These are phyloP conservation scores for Zoanthus gigantus DNA, from an alignment of 92 coral and sea anemone species.

Conservation along the genomic window DNA sequence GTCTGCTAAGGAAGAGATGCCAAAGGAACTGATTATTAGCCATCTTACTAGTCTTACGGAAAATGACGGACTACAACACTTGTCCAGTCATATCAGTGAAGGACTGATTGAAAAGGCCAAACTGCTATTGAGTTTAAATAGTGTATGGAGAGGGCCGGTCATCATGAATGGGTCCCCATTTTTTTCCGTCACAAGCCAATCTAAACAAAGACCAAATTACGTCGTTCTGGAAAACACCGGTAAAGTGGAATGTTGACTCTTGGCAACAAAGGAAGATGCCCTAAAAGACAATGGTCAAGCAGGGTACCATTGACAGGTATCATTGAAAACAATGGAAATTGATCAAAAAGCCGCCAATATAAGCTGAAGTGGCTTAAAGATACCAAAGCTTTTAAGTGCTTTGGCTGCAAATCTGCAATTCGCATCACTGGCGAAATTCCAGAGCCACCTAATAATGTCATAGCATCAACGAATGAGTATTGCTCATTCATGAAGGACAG, in stretches of 20 bases:
- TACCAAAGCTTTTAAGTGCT: no score
- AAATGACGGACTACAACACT: not conserved
- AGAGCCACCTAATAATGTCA: conserved; percentile 56
- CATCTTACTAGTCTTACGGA: no score
- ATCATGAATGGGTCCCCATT: not conserved
- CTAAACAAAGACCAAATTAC: conserved; percentile 25
- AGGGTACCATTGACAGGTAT: not conserved
- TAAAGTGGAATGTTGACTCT: conserved; percentile 1
- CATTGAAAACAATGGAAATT: not conserved
- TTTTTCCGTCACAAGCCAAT: conserved; percentile 31
- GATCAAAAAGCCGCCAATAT: not conserved
- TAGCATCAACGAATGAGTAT: conserved; percentile 34
- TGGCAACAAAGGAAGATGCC: no score
- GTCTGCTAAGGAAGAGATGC: no score
- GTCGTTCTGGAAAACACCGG: not conserved
- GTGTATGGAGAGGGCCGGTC: no score
- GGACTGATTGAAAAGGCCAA: not conserved
- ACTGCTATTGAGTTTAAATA: no score
- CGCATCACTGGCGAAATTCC: conserved; percentile 43
- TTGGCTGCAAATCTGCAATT: no score
- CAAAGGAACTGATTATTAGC: no score
- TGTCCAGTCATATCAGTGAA: conserved; percentile 4
- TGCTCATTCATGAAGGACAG: no score
- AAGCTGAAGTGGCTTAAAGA: no score
- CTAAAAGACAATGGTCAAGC: no score